Conservation (phyloP, 30 jellyfish, hydroid and myxozoan genomes). For the Pseudorhiza aurosa region DNA sequence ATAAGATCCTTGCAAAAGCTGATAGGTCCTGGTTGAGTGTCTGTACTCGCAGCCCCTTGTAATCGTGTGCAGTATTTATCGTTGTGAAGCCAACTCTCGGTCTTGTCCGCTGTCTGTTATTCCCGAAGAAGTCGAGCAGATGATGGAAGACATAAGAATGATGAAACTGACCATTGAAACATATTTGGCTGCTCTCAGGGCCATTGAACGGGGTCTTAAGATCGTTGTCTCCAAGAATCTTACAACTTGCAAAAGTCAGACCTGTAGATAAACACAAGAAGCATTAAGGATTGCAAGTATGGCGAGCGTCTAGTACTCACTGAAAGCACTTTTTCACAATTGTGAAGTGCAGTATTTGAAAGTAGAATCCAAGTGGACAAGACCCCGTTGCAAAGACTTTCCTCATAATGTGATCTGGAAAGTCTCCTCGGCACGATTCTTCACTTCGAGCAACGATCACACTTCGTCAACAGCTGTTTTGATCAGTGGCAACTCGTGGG, state of each 20-base stretch:
- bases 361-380: too few relatives aligned
- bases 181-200: slow-evolving; percentile 61
- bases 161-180: slow-evolving; percentile 84
- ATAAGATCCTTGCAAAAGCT: slow-evolving; percentile 33
- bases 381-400: too few relatives aligned
- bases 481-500: too few relatives aligned
- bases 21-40: slow-evolving; percentile 77
- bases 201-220: slow-evolving; percentile 76
- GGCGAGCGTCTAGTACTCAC: too few relatives aligned
- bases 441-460: too few relatives aligned
- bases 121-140: slow-evolving; percentile 16
- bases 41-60: slow-evolving; percentile 81
- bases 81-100: slow-evolving; percentile 67
- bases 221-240: slow-evolving; percentile 48
- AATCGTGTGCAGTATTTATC: slow-evolving; percentile 85
- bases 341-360: too few relatives aligned
- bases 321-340: too few relatives aligned
- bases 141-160: slow-evolving; percentile 67
- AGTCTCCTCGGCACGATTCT: too few relatives aligned
- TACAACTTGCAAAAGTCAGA: slow-evolving; percentile 69
- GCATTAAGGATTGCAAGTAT: neutral
- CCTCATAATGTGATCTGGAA: too few relatives aligned
- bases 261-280: slow-evolving; percentile 40
- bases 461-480: too few relatives aligned
- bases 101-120: neutral